Conservation (phyloP, 2,888 invertebrate species). For the Uropetala carovei region DNA sequence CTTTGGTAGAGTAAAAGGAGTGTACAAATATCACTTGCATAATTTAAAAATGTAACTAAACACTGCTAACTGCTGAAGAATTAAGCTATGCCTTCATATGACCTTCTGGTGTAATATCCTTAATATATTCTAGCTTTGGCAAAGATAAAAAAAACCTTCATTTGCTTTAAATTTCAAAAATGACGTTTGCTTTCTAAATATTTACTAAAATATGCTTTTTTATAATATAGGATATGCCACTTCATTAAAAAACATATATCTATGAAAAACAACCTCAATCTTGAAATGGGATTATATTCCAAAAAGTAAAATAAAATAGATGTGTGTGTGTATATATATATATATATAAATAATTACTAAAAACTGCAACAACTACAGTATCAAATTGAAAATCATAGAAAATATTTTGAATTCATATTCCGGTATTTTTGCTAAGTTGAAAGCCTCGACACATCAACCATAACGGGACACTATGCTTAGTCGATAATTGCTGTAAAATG, state of each 20-base stretch:
- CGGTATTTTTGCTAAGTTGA: neutral
- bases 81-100: too few species aligned
- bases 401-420: neutral
- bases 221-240: neutral
- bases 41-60: slow-evolving; percentile 28
- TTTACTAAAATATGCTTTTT: slow-evolving; percentile 4
- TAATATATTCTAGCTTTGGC: too few species aligned
- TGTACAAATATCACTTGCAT: neutral
- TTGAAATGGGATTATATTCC: neutral
- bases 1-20: slow-evolving; percentile 6
- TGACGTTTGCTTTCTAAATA: neutral
- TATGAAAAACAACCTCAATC: slow-evolving; percentile 44
- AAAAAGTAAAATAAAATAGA: slow-evolving; percentile 40
- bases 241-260: slow-evolving; percentile 8
- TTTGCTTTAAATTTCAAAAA: neutral
- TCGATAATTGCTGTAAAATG: too few species aligned
- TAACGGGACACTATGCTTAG: too few species aligned
- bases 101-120: too few species aligned
- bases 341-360: neutral
- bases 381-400: slow-evolving; percentile 36
- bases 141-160: too few species aligned
- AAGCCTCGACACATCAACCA: too few species aligned
- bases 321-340: neutral
- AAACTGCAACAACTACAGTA: slow-evolving; percentile 2
- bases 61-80: neutral